Conservation (phyloP, 2,888 invertebrate species). For the Parascotia fuliginaria region DNA sequence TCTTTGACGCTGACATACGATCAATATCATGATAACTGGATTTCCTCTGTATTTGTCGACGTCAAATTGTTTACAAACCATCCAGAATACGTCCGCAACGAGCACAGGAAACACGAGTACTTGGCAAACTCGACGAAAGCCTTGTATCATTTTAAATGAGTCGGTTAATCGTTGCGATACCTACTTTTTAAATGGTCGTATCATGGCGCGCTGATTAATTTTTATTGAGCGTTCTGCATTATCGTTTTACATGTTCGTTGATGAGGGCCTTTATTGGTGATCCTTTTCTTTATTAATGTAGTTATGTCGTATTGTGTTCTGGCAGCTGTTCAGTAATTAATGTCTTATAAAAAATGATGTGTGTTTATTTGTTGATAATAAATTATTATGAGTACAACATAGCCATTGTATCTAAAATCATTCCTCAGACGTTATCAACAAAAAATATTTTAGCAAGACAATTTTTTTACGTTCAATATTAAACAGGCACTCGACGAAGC, state of each 20-base stretch:
- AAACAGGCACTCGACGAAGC: no score
- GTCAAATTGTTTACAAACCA: constrained; percentile 9
- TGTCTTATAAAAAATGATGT: no score
- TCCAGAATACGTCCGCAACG: constrained; percentile 44
- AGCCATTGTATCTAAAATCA: no score
- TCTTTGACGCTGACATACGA: no score
- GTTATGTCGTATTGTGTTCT: neutral
- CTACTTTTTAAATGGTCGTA: constrained; percentile 51
- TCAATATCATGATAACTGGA: no score
- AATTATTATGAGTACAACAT: no score
- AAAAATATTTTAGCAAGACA: no score
- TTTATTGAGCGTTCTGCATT: constrained; percentile 35
- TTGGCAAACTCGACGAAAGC: constrained; percentile 73
- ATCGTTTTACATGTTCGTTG: constrained; percentile 8
- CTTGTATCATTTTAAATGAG: constrained; percentile 81
- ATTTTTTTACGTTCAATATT: no score
- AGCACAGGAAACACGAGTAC: constrained; percentile 62
- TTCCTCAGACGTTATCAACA: no score
- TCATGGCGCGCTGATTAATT: constrained; percentile 37
- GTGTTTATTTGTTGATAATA: no score
- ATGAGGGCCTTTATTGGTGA: neutral
- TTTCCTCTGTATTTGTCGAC: neutral
- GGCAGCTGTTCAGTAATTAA: neutral
- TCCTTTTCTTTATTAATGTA: neutral
- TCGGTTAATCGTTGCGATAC: constrained; percentile 69